Conservation (phyloP, 2,888 invertebrate genomes). For the Cantharis lateralis region DNA sequence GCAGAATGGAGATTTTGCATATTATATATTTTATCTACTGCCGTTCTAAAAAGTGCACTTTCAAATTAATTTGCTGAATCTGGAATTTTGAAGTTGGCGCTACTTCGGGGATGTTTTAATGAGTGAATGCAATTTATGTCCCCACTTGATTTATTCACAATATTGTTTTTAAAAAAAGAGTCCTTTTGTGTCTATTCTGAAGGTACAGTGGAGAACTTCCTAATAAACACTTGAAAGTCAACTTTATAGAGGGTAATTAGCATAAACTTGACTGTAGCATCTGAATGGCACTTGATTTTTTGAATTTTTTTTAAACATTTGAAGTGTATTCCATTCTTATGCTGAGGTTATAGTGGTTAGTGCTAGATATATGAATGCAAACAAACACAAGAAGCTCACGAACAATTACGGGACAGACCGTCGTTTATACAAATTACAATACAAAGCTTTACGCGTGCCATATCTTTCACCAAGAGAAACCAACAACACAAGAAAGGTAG, state of each 20-base stretch:
- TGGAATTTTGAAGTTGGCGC: no score
- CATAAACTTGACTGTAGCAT: neutral
- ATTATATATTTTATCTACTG: no score
- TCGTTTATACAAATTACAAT: constrained; percentile 19
- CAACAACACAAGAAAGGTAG: constrained; percentile 7
- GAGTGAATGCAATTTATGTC: no score
- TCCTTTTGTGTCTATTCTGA: neutral
- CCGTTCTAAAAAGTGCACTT: no score
- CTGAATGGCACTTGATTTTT: neutral
- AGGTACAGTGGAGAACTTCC: neutral
- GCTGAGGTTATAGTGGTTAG: neutral
- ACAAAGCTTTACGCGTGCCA: constrained; percentile 14
- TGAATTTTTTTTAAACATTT: neutral
- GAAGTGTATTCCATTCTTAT: neutral
- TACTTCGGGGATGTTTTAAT: no score
- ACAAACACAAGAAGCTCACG: neutral
- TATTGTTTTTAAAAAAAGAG: neutral
- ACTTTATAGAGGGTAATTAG: neutral
- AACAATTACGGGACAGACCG: constrained; percentile 10
- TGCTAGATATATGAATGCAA: constrained; percentile 1
- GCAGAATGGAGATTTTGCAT: no score
- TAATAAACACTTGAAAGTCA: neutral
- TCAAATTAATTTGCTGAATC: no score
- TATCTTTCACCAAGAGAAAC: constrained; percentile 5
- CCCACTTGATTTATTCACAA: no score